A percentile compares a stretch with the other conserved stretches of the same genome.
phyloP scores from a whole-genome alignment of 2,888 invertebrate genomes.

The Acleris laterana region DNA sequence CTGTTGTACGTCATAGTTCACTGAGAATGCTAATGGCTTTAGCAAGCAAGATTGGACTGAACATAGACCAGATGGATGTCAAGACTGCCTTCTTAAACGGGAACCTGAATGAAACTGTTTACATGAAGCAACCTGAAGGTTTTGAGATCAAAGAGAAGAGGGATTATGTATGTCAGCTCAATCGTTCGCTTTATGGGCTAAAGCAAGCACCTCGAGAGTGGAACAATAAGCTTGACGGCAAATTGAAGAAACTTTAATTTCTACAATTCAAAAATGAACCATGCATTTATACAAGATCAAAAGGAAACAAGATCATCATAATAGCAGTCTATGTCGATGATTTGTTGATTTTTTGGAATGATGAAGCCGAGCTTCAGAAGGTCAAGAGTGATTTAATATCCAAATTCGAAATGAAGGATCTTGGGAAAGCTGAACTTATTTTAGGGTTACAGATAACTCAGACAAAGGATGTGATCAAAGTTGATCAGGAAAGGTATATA shows the following conservation, averaged over 20 bases:
- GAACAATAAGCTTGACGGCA: neutral
- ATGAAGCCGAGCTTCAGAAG: neutral
- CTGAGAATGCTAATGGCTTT: too few relatives aligned
- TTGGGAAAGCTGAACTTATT: too few relatives aligned
- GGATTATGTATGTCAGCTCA: too few relatives aligned
- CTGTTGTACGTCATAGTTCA: too few relatives aligned
- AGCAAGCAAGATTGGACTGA: neutral
- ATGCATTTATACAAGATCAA: neutral
- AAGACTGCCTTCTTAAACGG: neutral
- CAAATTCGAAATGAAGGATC: too few relatives aligned
- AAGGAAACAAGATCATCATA: neutral
- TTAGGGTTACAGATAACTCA: too few relatives aligned
- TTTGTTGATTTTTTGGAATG: neutral
- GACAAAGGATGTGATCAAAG: too few relatives aligned
- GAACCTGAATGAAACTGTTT: neutral
- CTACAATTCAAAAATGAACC: constrained; percentile 1
- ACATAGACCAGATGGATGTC: neutral
- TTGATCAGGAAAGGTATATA: too few relatives aligned
- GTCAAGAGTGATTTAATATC: neutral
- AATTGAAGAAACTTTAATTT: neutral
- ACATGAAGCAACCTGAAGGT: too few relatives aligned
- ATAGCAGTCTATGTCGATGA: neutral
- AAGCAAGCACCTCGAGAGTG: too few relatives aligned
- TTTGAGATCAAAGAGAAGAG: too few relatives aligned
- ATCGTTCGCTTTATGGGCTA: too few relatives aligned